A percentile compares a stretch with the other conserved stretches of the same genome.
Evolutionary conservation across 1,140 invertebrate species (phyloP).

Genomic region (Drosophila paulistorum): DNA sequence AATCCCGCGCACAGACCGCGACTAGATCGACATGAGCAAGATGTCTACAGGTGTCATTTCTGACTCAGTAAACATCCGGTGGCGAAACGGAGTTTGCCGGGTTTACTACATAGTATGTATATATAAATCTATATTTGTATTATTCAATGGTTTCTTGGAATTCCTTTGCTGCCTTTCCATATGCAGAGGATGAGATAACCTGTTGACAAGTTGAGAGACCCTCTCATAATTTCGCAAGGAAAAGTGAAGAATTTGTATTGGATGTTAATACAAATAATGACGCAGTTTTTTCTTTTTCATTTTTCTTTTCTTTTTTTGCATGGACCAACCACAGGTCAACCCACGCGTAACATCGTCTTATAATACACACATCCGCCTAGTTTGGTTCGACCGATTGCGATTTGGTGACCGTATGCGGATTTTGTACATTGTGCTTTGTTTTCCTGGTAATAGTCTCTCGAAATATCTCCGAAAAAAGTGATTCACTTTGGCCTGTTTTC

Average conservation of each 20-base stretch:
- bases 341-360: constrained; percentile 24
- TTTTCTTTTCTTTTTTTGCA: no score
- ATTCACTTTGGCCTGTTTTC: constrained; percentile 4
- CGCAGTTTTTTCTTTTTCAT: no score
- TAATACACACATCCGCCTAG: constrained; percentile 5
- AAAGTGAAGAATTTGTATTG: not conserved
- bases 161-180: no score
- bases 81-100: no score
- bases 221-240: not conserved
- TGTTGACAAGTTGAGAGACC: not conserved
- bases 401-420: constrained; percentile 7
- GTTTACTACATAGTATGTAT: no score
- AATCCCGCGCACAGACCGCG: no score
- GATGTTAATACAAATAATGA: constrained; percentile 47
- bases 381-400: not conserved
- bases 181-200: not conserved
- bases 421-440: not conserved
- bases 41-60: no score
- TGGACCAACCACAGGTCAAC: not conserved
- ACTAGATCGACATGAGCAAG: no score
- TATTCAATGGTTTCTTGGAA: not conserved
- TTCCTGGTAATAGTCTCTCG: constrained; percentile 5
- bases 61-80: no score
- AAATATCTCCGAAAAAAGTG: constrained; percentile 2
- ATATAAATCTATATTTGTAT: not conserved